A percentile compares a stretch with the other conserved stretches of the same genome.
Conservation (phyloP, 2,888 invertebrate genomes). For the Acleris cristana region DNA sequence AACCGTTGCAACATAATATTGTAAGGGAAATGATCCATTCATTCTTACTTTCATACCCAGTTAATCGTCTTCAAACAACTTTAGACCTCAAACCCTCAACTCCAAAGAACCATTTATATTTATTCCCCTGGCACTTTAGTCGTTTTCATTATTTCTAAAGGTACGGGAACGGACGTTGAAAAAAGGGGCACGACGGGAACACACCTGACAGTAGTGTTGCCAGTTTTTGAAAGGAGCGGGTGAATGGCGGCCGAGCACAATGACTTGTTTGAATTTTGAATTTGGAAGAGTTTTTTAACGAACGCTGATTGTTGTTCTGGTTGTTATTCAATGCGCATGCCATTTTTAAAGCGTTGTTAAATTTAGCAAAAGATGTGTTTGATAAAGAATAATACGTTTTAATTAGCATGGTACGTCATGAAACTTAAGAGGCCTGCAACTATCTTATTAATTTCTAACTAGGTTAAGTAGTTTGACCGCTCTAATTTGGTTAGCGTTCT, state of each 20-base stretch:
- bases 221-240: conserved; percentile 80
- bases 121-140: conserved; percentile 44
- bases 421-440: background rate
- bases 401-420: background rate
- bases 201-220: conserved; percentile 83
- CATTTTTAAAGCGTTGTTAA: background rate
- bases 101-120: conserved; percentile 43
- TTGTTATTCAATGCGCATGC: conserved; percentile 7
- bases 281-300: conserved; percentile 50
- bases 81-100: conserved; percentile 43
- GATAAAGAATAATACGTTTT: no score
- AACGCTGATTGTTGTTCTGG: conserved; percentile 19
- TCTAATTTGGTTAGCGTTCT: conserved; percentile 28
- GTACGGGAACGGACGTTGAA: conserved; percentile 80
- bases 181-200: conserved; percentile 82
- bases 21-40: conserved; percentile 81
- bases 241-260: conserved; percentile 73
- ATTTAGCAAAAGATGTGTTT: no score
- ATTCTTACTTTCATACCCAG: conserved; percentile 73
- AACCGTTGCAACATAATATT: conserved; percentile 79
- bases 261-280: conserved; percentile 64
- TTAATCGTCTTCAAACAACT: conserved; percentile 45
- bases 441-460: conserved; percentile 26
- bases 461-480: conserved; percentile 32
- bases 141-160: conserved; percentile 48